A percentile compares a stretch with the other conserved stretches of the same genome.
Evolutionary conservation across 2,113 vertebrate genomes (phyloP).

Genomic region (Neopipo cinnamomea): DNA sequence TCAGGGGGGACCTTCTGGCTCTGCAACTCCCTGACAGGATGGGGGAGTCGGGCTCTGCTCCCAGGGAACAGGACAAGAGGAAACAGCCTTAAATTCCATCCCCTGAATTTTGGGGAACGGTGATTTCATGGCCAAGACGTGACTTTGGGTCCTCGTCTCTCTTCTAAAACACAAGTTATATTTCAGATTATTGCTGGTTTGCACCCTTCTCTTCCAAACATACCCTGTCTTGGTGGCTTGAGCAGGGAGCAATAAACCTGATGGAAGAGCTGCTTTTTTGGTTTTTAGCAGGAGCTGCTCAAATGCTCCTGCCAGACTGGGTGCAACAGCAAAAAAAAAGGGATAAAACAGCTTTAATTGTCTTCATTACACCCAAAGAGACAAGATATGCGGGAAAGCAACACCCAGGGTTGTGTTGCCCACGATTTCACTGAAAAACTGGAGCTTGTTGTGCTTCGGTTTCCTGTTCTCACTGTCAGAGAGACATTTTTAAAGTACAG

Average conservation of each 20-base stretch:
- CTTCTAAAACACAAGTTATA: neutral
- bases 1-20: neutral
- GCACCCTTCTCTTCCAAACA: neutral
- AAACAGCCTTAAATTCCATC: neutral
- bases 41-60: no score
- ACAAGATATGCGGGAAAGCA: neutral
- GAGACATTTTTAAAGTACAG: neutral
- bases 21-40: neutral
- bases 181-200: neutral
- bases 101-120: neutral
- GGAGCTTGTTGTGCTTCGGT: neutral
- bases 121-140: neutral
- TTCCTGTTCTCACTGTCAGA: neutral
- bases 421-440: neutral
- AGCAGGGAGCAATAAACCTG: slow-evolving; percentile 6
- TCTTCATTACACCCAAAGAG: slow-evolving; percentile 2
- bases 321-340: neutral
- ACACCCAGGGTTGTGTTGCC: rapidly evolving
- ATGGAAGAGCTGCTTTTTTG: neutral
- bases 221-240: no score
- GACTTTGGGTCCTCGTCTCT: no score
- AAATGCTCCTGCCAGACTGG: neutral
- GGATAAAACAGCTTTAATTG: slow-evolving; percentile 29
- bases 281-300: neutral
- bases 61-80: neutral